Evolutionary conservation across 2,113 vertebrate genomes (phyloP).

Genomic region (Eidolon helvum): DNA sequence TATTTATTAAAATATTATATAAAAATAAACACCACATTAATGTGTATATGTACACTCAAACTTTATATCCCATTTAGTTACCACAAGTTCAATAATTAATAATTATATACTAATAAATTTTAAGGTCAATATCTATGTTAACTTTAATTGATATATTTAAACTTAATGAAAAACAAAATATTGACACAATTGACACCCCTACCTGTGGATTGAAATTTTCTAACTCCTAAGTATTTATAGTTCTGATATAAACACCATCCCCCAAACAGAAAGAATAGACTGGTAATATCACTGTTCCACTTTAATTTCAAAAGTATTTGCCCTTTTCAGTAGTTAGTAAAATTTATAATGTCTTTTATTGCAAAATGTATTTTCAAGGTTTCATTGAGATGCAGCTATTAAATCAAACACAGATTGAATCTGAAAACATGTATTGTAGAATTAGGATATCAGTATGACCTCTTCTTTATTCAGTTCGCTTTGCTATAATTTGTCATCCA

Average conservation of each 20-base stretch:
- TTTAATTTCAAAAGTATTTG: constrained; percentile 43
- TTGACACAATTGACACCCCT: not conserved
- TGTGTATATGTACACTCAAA: not conserved
- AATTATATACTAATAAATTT: not conserved
- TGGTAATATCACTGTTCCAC: not conserved
- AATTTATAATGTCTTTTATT: constrained; percentile 27
- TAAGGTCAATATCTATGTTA: not conserved
- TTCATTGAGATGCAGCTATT: not conserved
- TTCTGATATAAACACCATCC: not conserved
- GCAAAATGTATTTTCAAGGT: not conserved
- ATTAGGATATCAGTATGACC: constrained; percentile 38
- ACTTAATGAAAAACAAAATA: not conserved
- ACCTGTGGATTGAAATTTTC: not conserved
- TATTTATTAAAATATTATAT: not conserved
- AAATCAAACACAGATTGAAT: constrained; percentile 53
- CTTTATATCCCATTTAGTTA: not conserved
- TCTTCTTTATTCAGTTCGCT: constrained; percentile 30
- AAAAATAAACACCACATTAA: not conserved
- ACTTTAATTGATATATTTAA: not conserved
- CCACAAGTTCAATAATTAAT: not conserved
- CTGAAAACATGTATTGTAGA: not conserved
- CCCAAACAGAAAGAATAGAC: not conserved
- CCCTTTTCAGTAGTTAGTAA: not conserved
- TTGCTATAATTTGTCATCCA: constrained; percentile 54
- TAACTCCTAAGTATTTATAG: not conserved